Evolutionary conservation across 2,113 vertebrate genomes (phyloP).

Genomic region (Baryphthengus martii): DNA sequence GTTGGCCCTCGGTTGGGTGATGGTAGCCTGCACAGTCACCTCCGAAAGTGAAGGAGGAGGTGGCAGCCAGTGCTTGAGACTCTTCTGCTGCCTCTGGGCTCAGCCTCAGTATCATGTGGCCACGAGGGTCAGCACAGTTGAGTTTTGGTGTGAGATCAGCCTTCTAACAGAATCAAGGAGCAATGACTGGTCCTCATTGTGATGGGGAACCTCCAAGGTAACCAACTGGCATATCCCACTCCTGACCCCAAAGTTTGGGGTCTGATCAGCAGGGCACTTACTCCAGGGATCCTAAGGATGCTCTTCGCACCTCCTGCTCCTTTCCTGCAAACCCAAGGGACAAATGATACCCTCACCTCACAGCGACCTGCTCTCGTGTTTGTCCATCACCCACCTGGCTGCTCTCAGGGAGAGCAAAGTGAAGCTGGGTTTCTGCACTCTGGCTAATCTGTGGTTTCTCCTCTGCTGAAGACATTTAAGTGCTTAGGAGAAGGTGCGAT

Average conservation of each 20-base stretch:
- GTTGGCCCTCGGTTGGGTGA: background rate
- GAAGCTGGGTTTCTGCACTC: background rate
- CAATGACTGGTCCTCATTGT: background rate
- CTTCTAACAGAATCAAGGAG: background rate
- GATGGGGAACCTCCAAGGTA: background rate
- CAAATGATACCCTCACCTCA: background rate
- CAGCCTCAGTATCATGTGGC: background rate
- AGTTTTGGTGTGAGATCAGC: background rate
- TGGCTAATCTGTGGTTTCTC: background rate
- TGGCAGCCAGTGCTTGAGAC: background rate
- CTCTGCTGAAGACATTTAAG: slow-evolving; percentile 20
- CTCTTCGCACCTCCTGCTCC: background rate
- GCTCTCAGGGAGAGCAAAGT: background rate
- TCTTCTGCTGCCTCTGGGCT: background rate
- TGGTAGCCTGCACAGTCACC: background rate
- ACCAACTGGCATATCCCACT: fast-evolving
- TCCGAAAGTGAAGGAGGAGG: background rate
- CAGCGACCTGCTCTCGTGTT: background rate
- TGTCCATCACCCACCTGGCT: background rate
- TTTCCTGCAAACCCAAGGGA: background rate
- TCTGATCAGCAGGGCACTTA: background rate
- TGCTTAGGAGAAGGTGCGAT: slow-evolving; percentile 18
- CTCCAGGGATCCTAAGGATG: background rate
- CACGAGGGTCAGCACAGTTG: fast-evolving
- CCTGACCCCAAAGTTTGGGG: background rate